Base-by-base conservation (phyloP, 2,113 vertebrate species). In the Gymnorhina tibicen region DNA sequence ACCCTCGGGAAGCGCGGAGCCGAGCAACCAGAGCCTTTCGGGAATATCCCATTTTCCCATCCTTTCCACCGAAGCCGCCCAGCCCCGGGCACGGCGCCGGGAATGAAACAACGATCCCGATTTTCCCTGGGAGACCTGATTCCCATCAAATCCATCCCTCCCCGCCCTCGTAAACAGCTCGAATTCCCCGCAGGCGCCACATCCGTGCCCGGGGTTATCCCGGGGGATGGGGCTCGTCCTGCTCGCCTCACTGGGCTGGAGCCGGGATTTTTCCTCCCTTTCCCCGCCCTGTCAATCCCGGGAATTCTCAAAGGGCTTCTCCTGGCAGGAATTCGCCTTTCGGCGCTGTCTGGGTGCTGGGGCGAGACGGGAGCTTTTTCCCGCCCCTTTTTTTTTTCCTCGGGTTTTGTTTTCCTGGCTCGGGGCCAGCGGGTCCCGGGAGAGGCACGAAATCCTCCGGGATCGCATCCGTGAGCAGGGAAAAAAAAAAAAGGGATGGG, bases 131-230 rank as follows among this genome's bases (percentile, higher is more conserved):
- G 87, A 75, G 87, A 52, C 63, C n/a, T 19, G 24, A 67, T 69
- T 97, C 95, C 97, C 98, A 85, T 81, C 80, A 53, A 78, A 95
- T 58, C 35, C 35, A 76, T 35, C 72, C 82, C 82, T 85, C 87
- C 77, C 77, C 37, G 85, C 9, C 44, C 37, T 39, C 17, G 35
- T 11, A 27, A 37, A 26, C n/a, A 59, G 98, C 98, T 98, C 98
- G 98, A 98, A 98, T 98, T 97, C 98, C 97, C 98, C 84, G 81
- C 64, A 98, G 98, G 98, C 98, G 98, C 99, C 98, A 97, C 98
- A 98, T 98, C 98, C 98, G 98, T 99, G 98, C 99, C 98, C 98
- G 97, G 93, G 92, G 97, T 98, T 98, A 97, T 98, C 98, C 98
- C 77, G 90, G 97, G 87, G 87, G 66, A 96, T 95, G 88, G 97